Percentiles rank a stretch among this genome's conserved stretches.
phyloP scores from a whole-genome alignment of 2,113 vertebrate genomes.

The Corythornis madagascariensis region DNA sequence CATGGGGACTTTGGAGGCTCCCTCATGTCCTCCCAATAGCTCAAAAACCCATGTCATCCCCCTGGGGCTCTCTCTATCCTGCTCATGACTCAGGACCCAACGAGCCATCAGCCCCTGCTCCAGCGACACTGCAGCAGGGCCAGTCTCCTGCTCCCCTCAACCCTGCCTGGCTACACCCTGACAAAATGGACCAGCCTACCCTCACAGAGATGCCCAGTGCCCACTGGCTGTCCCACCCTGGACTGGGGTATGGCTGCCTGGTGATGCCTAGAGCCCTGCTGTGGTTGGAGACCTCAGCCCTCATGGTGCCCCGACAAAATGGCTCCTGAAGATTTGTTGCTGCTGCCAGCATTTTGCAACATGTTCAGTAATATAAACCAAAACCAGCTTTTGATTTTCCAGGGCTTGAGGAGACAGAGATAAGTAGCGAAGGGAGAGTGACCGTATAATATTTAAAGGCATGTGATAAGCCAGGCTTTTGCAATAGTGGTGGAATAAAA shows the following conservation, averaged over 20 bases:
- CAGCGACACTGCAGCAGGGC: background rate
- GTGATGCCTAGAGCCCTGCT: background rate
- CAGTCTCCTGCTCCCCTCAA: background rate
- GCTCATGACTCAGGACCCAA: background rate
- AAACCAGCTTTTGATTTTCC: background rate
- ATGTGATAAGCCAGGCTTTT: background rate
- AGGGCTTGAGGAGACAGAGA: background rate
- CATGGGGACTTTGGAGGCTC: background rate
- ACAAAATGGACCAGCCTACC: no score
- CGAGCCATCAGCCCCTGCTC: background rate
- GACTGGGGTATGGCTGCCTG: background rate
- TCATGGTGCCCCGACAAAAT: background rate
- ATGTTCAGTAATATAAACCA: background rate
- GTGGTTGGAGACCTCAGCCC: background rate
- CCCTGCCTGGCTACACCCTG: background rate
- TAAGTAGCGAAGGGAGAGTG: background rate
- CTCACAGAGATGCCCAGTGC: background rate
- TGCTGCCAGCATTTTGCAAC: background rate
- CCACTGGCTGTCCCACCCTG: background rate
- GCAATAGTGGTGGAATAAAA: background rate
- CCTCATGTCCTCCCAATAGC: accelerated
- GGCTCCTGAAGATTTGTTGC: background rate
- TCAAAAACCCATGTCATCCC: background rate
- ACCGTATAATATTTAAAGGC: background rate
- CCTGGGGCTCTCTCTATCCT: no score